Conservation (phyloP, 1,140 invertebrate species). For the Drosophila serrata region DNA sequence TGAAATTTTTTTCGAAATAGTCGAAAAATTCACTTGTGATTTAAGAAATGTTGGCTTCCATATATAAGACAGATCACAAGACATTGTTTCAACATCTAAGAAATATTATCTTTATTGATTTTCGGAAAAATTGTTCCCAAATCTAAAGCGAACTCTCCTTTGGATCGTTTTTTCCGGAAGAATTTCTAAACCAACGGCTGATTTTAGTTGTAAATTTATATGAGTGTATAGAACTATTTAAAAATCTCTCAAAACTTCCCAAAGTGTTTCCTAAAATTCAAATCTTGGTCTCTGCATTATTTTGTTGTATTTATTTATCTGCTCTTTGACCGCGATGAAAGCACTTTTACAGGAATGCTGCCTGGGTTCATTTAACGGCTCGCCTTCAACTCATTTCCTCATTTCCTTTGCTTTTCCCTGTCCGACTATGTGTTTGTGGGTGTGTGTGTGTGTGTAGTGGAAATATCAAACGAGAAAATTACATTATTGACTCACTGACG, state of each 20-base stretch:
- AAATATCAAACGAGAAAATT: conserved; percentile 76
- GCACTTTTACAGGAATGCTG: conserved; percentile 19
- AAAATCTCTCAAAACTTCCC: not conserved
- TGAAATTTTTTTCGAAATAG: too few species aligned
- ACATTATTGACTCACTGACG: conserved; percentile 77
- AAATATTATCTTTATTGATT: too few species aligned
- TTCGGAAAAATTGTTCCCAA: too few species aligned
- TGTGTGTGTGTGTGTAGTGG: conserved; percentile 10
- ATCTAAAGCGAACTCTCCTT: too few species aligned
- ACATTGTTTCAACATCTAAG: too few species aligned
- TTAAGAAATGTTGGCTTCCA: too few species aligned
- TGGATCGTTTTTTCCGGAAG: too few species aligned
- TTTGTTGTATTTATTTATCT: not conserved
- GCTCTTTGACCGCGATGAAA: conserved; percentile 4
- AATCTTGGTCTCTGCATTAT: not conserved
- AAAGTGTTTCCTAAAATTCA: not conserved
- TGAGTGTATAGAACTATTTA: too few species aligned
- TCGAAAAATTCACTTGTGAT: too few species aligned
- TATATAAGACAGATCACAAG: too few species aligned
- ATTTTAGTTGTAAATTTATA: too few species aligned
- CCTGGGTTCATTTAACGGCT: conserved; percentile 24
- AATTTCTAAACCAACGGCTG: too few species aligned
- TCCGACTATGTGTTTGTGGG: not conserved
- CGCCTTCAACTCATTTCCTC: conserved; percentile 25
- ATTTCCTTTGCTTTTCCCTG: not conserved